These are phyloP conservation scores for Acheta domesticus DNA, from an alignment of 2,888 invertebrate genomes.

Conservation along the genomic window DNA sequence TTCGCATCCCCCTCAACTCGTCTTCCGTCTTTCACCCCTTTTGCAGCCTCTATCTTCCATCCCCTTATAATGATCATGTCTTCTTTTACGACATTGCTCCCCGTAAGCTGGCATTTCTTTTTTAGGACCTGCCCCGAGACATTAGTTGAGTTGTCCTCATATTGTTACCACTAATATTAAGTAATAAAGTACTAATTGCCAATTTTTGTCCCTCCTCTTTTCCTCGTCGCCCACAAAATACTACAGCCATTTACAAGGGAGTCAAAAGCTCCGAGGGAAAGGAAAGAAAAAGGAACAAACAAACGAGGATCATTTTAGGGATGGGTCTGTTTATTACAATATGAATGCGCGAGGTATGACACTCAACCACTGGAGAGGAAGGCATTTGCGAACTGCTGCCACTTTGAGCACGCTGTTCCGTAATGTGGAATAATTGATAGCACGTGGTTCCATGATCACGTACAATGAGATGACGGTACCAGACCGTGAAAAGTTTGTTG, in stretches of 20 bases:
- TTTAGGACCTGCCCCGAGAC: conserved; percentile 18
- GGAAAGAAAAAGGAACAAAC: conserved; percentile 22
- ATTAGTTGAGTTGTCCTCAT: conserved; percentile 23
- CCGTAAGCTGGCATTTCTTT: neutral
- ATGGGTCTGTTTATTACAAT: neutral
- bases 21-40: neutral
- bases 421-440: conserved; percentile 6
- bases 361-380: neutral
- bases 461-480: neutral
- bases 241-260: neutral
- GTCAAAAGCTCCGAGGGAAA: conserved; percentile 21
- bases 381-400: neutral
- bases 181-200: conserved; percentile 33
- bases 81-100: conserved; percentile 24
- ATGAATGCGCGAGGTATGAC: neutral
- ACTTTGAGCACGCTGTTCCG: neutral
- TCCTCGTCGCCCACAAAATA: conserved; percentile 12
- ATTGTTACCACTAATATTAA: conserved; percentile 27
- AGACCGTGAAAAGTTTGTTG: neutral
- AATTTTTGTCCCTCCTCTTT: conserved; percentile 27
- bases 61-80: conserved; percentile 28
- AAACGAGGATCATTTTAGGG: neutral
- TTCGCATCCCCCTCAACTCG: no score
- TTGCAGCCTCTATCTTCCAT: neutral
- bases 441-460: neutral